A percentile compares a stretch with the other conserved stretches of the same genome.
phyloP scores from a whole-genome alignment of 2,113 vertebrate species.

The Melanocharis versteri region DNA sequence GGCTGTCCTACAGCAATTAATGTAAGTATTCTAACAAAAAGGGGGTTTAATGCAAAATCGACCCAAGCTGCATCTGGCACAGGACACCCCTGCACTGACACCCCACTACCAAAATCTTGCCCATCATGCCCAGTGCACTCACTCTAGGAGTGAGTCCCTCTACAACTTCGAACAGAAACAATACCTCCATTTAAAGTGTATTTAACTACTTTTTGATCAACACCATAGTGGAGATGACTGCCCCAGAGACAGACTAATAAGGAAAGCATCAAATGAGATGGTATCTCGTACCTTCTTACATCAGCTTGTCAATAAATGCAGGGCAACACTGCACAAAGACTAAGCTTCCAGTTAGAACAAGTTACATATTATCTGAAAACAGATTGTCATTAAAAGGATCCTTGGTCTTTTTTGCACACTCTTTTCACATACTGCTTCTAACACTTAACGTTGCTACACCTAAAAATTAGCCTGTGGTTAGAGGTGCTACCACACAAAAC shows the following conservation, averaged over 20 bases:
- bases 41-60: neutral
- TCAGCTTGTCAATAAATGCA: neutral
- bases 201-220: neutral
- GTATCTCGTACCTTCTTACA: neutral
- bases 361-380: neutral
- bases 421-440: neutral
- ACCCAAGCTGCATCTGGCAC: neutral
- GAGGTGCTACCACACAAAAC: neutral
- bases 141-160: accelerated
- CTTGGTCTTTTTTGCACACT: neutral
- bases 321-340: neutral
- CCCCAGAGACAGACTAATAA: neutral
- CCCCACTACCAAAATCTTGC: neutral
- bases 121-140: neutral
- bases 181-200: neutral
- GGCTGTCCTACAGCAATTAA: neutral
- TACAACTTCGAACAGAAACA: neutral
- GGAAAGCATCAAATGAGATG: neutral
- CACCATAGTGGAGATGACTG: neutral
- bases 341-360: neutral
- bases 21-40: neutral
- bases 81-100: neutral
- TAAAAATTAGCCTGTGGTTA: neutral
- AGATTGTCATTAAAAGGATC: neutral
- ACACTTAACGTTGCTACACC: neutral